Conservation (phyloP, 2,797 vertebrate genomes). For the Diceros bicornis region DNA sequence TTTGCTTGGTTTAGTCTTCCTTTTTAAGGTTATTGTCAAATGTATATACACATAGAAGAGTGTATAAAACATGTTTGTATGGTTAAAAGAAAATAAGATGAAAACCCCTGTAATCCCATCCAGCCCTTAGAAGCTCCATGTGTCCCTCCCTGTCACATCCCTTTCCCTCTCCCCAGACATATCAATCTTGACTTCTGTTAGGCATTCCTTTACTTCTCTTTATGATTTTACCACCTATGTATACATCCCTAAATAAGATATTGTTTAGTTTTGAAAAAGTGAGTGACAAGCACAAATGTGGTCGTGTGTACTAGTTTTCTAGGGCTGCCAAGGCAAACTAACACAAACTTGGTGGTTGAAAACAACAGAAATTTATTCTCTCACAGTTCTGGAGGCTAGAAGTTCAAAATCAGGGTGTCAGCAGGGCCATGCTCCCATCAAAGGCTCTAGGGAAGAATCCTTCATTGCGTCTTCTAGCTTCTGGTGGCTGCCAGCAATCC, state of each 20-base stretch:
- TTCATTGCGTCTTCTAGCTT: not conserved
- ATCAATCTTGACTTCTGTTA: not conserved
- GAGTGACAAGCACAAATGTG: not conserved
- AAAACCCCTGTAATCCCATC: not conserved
- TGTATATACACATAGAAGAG: not conserved
- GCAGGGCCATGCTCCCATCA: not conserved
- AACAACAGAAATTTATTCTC: not conserved
- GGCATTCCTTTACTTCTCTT: conserved; percentile 6
- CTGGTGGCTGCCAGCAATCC: not conserved
- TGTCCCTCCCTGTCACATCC: not conserved
- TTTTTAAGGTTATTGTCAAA: not conserved
- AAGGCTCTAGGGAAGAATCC: not conserved
- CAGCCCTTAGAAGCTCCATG: not conserved
- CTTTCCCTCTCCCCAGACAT: not conserved
- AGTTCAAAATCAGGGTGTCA: not conserved
- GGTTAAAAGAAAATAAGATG: not conserved
- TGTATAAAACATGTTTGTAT: not conserved
- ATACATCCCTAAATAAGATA: not conserved
- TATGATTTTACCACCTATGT: not conserved
- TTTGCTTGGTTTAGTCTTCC: conserved; percentile 16
- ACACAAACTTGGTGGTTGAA: not conserved
- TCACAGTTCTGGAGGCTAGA: not conserved
- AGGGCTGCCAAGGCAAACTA: not conserved
- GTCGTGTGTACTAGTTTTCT: not conserved
- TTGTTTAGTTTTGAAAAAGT: not conserved